Base-by-base conservation (phyloP, 2,113 vertebrate genomes). In the Poeciliopsis occidentalis region DNA sequence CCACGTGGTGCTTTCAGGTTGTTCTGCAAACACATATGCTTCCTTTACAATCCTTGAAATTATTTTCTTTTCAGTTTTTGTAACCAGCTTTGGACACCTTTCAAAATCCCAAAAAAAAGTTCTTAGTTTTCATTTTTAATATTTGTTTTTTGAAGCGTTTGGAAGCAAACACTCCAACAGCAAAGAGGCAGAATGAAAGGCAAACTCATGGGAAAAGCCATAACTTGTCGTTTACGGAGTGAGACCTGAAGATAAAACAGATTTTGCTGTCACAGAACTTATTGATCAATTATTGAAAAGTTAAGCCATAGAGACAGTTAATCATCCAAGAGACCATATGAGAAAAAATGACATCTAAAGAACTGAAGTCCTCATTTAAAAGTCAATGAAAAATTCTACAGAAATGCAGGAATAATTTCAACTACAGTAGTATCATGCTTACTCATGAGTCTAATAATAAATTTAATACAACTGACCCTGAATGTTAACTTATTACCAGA, bases 91-190 rank as follows among this genome's bases (percentile, higher is more conserved):
- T 76, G 70, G 85, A 86, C 84, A 73, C 34, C 74, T 87, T 79
- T 74, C 71, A 66, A 63, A 72, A 70, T 67, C 69, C 71, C 69
- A 85, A 69, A 93, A 79, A 90, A 92, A 54, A 54, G 78, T 17
- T 22, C 72, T 4, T 32, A 47, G 51, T 85, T 91, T 83, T 81
- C 54, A 29, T 64, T 54, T 74, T 70, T 57, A 11, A 7, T 12
- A 85, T 80, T 82, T 88, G 17, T 88, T 91, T 85, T 88, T 83
- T 74, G 12, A 76, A 60, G 68, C 71, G 62, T 82, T 67, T 66
- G 4, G 68, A 68, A 91, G 89, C 75, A 91, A 91, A 88, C 82
- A 79, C 60, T 41, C 19, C 61, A 73, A 67, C 61, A 90, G 74
- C 27, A 8, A 8, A 66, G 7, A 67, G 67, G 69, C 63, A 78